phyloP scores from a whole-genome alignment of 2,797 vertebrate species.

The Gadopsis marmoratus region DNA sequence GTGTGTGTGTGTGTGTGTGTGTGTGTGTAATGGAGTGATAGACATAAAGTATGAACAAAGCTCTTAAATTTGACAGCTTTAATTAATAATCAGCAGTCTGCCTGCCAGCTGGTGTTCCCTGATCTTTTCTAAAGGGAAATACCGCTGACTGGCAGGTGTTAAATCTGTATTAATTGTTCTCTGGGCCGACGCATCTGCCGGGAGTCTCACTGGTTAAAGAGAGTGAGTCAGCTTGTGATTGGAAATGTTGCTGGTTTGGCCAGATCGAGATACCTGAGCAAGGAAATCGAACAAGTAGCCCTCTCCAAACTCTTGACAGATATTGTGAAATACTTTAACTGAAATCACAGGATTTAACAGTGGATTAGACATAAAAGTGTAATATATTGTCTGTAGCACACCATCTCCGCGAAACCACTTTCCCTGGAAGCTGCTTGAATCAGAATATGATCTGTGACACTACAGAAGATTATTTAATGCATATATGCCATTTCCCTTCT shows the following conservation, averaged over 20 bases:
- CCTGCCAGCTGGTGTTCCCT: conserved; percentile 62
- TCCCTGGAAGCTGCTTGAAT: conserved; percentile 33
- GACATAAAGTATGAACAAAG: conserved; percentile 46
- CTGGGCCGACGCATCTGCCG: conserved; percentile 12
- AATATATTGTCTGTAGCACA: conserved; percentile 17
- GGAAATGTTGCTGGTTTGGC: conserved; percentile 28
- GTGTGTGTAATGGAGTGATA: conserved; percentile 35
- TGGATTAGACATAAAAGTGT: conserved; percentile 18
- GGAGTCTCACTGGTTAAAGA: conserved; percentile 20
- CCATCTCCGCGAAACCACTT: conserved; percentile 33
- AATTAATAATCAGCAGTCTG: conserved; percentile 60
- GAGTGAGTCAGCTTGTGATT: conserved; percentile 2
- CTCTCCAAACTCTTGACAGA: conserved; percentile 18
- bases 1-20: too few relatives aligned
- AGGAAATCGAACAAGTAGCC: conserved; percentile 8
- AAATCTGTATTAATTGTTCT: conserved; percentile 58
- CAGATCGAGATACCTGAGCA: conserved; percentile 1
- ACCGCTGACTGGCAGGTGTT: conserved; percentile 47
- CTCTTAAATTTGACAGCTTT: conserved; percentile 59
- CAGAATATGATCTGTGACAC: conserved; percentile 33
- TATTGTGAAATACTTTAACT: conserved; percentile 4
- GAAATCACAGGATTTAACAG: conserved; percentile 8
- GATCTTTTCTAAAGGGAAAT: conserved; percentile 48
- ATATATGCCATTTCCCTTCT: conserved; percentile 38
- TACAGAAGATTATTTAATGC: conserved; percentile 47